Conservation (phyloP, 2,113 vertebrate species). For the Lamprologus lemairii region DNA sequence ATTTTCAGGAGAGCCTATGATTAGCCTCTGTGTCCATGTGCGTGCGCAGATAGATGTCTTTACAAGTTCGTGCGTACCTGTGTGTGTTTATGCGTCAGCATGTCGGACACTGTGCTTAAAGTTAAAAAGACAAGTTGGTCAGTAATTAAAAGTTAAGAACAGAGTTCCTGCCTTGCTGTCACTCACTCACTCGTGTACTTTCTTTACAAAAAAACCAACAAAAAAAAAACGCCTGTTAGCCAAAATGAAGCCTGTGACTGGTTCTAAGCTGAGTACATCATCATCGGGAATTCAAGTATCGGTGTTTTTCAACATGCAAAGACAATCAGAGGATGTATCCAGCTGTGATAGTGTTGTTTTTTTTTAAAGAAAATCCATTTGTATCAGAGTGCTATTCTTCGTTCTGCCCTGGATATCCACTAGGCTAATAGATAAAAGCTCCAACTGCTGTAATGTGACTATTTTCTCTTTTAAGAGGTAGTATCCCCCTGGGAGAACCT, state of each 20-base stretch:
- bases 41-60: neutral
- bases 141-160: constrained; percentile 25
- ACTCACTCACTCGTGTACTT: neutral
- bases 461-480: neutral
- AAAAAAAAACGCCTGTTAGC: neutral
- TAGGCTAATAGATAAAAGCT: neutral
- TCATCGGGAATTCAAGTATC: neutral
- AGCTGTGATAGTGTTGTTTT: neutral
- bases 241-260: neutral
- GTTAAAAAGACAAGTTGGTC: constrained; percentile 22
- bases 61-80: neutral
- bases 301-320: neutral
- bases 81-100: constrained; percentile 1
- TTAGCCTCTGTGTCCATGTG: constrained; percentile 17
- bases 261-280: neutral
- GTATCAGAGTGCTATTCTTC: neutral
- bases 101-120: constrained; percentile 7
- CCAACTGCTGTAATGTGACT: neutral
- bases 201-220: neutral
- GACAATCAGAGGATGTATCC: neutral
- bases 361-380: neutral
- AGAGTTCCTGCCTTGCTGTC: neutral
- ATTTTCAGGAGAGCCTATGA: constrained; percentile 50
- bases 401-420: neutral
- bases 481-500: neutral